A percentile compares a stretch with the other conserved stretches of the same genome.
Evolutionary conservation across 2,888 invertebrate genomes (phyloP).

Genomic region (Metopia argyrocephala): DNA sequence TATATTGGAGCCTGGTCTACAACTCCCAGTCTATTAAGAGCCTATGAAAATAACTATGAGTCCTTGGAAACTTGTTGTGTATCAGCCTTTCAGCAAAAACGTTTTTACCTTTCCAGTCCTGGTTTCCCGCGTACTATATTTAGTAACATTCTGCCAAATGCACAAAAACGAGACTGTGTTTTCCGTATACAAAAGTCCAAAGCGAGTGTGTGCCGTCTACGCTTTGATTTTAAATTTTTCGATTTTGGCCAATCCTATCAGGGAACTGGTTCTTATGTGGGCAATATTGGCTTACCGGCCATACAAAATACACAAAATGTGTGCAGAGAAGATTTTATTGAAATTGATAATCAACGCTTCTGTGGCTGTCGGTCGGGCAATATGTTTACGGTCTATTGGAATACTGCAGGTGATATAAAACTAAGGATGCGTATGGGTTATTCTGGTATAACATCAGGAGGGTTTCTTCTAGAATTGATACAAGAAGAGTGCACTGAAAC

Average conservation of each 20-base stretch:
- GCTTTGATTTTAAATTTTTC: constrained; percentile 81
- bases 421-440: constrained; percentile 79
- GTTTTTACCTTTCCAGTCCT: constrained; percentile 81
- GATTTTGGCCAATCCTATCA: constrained; percentile 77
- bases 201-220: constrained; percentile 79
- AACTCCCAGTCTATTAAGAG: not conserved
- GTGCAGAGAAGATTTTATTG: constrained; percentile 80
- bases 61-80: constrained; percentile 77
- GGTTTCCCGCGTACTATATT: constrained; percentile 80
- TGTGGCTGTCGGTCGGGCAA: constrained; percentile 81
- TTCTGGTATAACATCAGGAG: constrained; percentile 76
- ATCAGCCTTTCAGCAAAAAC: constrained; percentile 77
- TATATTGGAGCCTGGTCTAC: constrained; percentile 53
- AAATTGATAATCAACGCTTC: constrained; percentile 81
- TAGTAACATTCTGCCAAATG: constrained; percentile 70
- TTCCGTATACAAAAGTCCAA: constrained; percentile 80
- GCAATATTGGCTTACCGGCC: constrained; percentile 45
- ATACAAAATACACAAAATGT: constrained; percentile 58
- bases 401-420: constrained; percentile 76
- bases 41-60: constrained; percentile 35
- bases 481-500: constrained; percentile 80
- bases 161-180: constrained; percentile 78
- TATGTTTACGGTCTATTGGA: constrained; percentile 72
- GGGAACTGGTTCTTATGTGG: constrained; percentile 43
- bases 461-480: constrained; percentile 80